These are phyloP conservation scores for Marmota monax DNA, from an alignment of 2,113 vertebrate genomes.

Conservation along the genomic window DNA sequence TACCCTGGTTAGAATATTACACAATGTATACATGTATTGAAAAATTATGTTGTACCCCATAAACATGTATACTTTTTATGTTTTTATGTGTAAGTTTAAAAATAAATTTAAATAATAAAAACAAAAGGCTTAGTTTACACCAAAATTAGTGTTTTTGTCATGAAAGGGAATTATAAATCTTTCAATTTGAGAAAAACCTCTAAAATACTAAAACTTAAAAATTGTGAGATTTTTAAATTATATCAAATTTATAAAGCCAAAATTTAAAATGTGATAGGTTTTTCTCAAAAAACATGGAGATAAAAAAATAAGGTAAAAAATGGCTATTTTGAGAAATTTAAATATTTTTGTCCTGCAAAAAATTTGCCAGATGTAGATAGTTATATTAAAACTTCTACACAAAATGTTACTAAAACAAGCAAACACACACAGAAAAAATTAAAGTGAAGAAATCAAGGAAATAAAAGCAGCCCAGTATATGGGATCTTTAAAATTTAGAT, in stretches of 20 bases:
- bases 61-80: background rate
- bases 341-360: too few relatives aligned
- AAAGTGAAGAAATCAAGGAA: too few relatives aligned
- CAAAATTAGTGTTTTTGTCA: background rate
- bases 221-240: background rate
- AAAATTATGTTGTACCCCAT: too few relatives aligned
- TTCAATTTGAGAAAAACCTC: background rate
- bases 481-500: too few relatives aligned
- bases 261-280: background rate
- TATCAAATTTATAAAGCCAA: background rate
- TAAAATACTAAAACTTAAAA: background rate
- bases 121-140: background rate
- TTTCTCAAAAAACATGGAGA: background rate
- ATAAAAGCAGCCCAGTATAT: too few relatives aligned
- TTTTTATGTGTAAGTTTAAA: background rate
- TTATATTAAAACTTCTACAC: too few relatives aligned
- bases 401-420: too few relatives aligned
- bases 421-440: too few relatives aligned
- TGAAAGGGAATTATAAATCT: background rate
- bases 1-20: too few relatives aligned
- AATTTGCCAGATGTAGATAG: too few relatives aligned
- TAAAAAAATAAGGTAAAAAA: background rate
- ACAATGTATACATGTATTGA: too few relatives aligned
- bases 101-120: background rate
- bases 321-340: background rate